Evolutionary conservation across 2,888 invertebrate species (phyloP), one percentile per base, ranked within the genome.

Genomic region (Anticlea derivata): DNA sequence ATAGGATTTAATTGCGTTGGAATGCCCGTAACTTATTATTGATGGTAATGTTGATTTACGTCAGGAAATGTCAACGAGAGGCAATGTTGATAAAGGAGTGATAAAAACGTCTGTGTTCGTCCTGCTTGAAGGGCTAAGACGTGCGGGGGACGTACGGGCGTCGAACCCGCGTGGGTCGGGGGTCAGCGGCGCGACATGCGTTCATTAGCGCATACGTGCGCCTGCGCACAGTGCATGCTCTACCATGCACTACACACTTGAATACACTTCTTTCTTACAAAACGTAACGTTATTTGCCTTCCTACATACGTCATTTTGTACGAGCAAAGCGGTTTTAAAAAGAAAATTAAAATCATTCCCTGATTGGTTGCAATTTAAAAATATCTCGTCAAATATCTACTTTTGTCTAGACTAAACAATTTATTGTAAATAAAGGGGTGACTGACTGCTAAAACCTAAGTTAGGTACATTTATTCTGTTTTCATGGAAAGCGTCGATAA

Each of bases 151-250:
- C 61, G 63, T 60, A 55, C 80, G 88, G 83, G 63, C 90, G 67
- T 80, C 83, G 88, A 89, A 82, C 89, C 74, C 79, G 83, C 81
- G 86, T 83, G 86, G 88, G 89, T 89, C 90, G 86, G 73, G 86
- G 90, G 90, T 89, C 87, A 88, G 77, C 83, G 74, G 73, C 79
- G 84, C 87, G 83, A 83, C 85, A 80, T 70, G 78, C 85, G 78
- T 80, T 84, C 83, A 86, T 88, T 85, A 85, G 78, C 71, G 80
- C 75, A 74, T 71, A 73, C 73, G 64, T 78, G 78, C 81, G 80
- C 78, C 54, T 61, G 78, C 78, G 78, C 73, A 72, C 38, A 41
- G 17, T 50, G 47, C 41, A 43, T 48, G 29, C 53, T 23, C 45
- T 66, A 67, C 10, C 20, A 23, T 31, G 17, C 33, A 69, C 63